These are phyloP conservation scores for Tolmerus cingulatus DNA, from an alignment of 2,888 invertebrate genomes.

Conservation along the genomic window DNA sequence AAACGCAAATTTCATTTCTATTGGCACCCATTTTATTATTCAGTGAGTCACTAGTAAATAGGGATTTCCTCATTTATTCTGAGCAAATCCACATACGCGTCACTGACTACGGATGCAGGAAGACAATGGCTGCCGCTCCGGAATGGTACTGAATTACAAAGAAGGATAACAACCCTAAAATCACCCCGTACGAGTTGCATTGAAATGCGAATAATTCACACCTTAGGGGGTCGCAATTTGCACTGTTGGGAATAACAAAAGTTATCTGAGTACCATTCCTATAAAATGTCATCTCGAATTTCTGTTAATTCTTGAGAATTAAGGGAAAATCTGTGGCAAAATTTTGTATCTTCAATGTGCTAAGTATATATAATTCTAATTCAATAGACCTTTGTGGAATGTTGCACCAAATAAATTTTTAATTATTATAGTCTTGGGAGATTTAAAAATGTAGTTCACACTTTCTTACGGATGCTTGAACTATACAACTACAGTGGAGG, in stretches of 20 bases:
- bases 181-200: constrained; percentile 47
- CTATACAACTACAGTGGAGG: too few relatives aligned
- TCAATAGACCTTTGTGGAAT: not conserved
- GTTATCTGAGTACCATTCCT: not conserved
- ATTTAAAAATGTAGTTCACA: too few relatives aligned
- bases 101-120: constrained; percentile 44
- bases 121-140: constrained; percentile 10
- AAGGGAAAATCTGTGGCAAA: not conserved
- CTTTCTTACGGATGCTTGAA: too few relatives aligned
- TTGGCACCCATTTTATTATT: not conserved
- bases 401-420: too few relatives aligned
- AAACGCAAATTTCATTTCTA: not conserved
- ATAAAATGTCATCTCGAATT: not conserved
- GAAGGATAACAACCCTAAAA: constrained; percentile 46
- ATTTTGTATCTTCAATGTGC: not conserved
- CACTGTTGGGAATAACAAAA: not conserved
- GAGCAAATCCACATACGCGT: constrained; percentile 38
- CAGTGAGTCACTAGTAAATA: not conserved
- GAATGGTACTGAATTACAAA: constrained; percentile 9
- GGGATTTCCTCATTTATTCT: not conserved
- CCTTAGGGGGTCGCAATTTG: constrained; percentile 50
- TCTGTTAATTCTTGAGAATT: not conserved
- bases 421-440: too few relatives aligned
- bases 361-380: not conserved
- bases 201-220: constrained; percentile 49